Base-by-base conservation (phyloP, 2,797 vertebrate species). In the Spatula clypeata region DNA sequence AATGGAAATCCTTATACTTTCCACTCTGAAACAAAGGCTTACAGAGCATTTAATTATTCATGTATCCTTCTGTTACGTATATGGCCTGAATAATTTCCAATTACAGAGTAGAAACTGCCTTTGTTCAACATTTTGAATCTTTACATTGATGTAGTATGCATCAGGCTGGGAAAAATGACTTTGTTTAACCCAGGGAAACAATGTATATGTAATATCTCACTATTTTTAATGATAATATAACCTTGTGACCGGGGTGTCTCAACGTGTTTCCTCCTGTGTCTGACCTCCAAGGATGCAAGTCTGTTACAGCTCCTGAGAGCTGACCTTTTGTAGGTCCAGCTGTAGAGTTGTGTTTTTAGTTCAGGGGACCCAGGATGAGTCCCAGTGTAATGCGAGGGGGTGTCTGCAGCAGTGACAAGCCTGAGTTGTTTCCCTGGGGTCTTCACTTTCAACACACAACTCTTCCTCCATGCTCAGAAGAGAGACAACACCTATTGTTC, bases 201-300 rank as follows among this genome's bases (percentile, higher is more conserved):
- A 64, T 75, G 70, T 93, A 76, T 93, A 86, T 90, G 47, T 93
- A 94, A 76, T 86, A 86, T 36, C 42, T 86, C 79, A 86, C 47
- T 96, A 96, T 97, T 97, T 96, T 94, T 88, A 94, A 93, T 94
- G 76, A 93, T 94, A 96, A 95, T 88, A 93, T 91, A 95, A 93
- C 93, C 93, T 84, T 80, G 55, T 94, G 93, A 93, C 90, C 62
- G 79, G 70, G 11, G 70, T 94, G 51, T 86, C 77, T 96, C 93
- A 91, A 84, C 62, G 36, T 81, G 76, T 77, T 90, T 84, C 64
- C 38, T 65, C 86, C 90, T 93, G 77, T 88, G 91, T 87, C 55
- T 93, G 80, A 93, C 83, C 83, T 93, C 70, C 62, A 90, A 80
- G 57, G 79, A 88, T 85, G 60, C 90, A 57, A 62, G 85, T 49